Evolutionary conservation across 1,140 invertebrate genomes (phyloP), one percentile per base, ranked within the genome.

Genomic region (Atta texana): DNA sequence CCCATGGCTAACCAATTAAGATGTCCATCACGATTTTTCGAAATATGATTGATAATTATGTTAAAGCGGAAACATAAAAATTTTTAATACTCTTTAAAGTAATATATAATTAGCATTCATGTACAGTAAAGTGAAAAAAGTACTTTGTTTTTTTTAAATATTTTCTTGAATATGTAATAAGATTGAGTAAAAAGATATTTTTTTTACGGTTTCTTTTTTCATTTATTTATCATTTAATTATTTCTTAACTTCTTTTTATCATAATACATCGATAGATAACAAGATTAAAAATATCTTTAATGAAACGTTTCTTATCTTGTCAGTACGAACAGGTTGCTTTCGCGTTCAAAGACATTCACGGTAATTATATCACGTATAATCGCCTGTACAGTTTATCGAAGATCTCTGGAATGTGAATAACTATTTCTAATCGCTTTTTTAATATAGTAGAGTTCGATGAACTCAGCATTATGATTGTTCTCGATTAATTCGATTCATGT

Each of bases 281-380:
- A 53, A 6, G 49, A 78, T 28, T 8, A 21, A 66, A 53, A n/a
- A 21, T 6, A 21, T 64, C 14, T 53, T 34, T 66, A 68, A 77
- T 21, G 18, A 78, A 44, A 53, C 28, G 8, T 34, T 34, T n/a
- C n/a, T 55, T 34, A 76, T 87, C 51, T 28, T 44, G 53, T n/a
- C 24, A 18, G 24, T 3, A 21, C 14, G 2, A 68, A 44, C 39
- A 44, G 39, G 10, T 44, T 84, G 84, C 85, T 88, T 88, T 74
- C 59, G 28, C 53, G 59, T 86, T 88, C 18, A 66, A 91, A 87
- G 78, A 78, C 72, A 85, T 85, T 84, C 31, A 57, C 39, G 31
- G 53, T 84, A 82, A 87, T 84, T 77, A 74, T 31, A 81, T 71
- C 44, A 31, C 51, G 87, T 72, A 87, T 87, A 89, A 89, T 89